Base-by-base conservation (phyloP, 2,113 vertebrate genomes). In the Malurus alboscapulatus region DNA sequence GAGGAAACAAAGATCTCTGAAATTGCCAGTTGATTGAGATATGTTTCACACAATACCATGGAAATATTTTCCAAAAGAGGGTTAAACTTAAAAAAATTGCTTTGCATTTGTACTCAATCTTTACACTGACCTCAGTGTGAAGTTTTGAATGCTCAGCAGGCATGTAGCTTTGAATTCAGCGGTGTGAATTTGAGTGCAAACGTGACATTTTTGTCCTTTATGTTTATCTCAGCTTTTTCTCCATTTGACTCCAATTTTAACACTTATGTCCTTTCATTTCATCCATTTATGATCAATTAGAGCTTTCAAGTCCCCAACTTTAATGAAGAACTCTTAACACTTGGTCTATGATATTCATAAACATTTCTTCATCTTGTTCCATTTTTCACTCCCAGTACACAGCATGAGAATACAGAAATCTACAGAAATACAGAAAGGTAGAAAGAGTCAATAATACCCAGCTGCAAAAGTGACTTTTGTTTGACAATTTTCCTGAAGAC, bases 401-500 rank as follows among this genome's bases (percentile, higher is more conserved):
- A 95, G 44, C 76, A 81, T 22, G 32, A 78, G 44, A 86, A 95
- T 73, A 84, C 48, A 75, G 50, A 93, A 76, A 47, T 62, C 48
- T 82, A 67, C 48, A 53, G n/a, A n/a, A n/a, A n/a, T n/a, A n/a
- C n/a, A n/a, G n/a, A n/a, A n/a, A 67, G 38, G 65, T 21, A 74
- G 78, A 90, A 85, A 82, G 76, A 95, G 57, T 94, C 95, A 97
- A 92, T 96, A 92, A 72, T 45, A 91, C 58, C 48, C 73, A 73
- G 38, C 85, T 94, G 78, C 42, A 82, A 85, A 83, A 89, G n/a
- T 94, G 61, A 74, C 50, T 95, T 93, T 92, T 96, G 59, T 95
- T 94, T 94, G 87, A 96, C 84, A 92, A 95, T 92, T 93, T 97
- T 95, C 20, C 57, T 78, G 92, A 95, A 93, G 81, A 71, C 84